Conservation (phyloP, 2,113 vertebrate genomes). For the Alethe castanea region DNA sequence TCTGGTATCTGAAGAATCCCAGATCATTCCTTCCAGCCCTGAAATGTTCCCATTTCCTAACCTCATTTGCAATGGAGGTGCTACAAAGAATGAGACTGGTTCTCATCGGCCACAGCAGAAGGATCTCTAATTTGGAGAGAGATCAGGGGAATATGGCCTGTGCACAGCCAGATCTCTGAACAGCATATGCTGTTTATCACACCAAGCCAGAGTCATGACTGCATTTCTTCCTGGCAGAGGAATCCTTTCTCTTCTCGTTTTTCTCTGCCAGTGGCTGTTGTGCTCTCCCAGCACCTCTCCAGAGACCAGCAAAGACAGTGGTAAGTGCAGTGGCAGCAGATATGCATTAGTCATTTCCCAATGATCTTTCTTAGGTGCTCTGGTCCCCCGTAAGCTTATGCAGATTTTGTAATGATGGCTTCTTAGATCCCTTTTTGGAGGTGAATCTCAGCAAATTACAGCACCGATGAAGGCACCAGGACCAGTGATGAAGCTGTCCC, state of each 20-base stretch:
- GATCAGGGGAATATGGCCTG: neutral
- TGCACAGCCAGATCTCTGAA: neutral
- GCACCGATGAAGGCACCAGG: accelerated
- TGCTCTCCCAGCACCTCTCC: neutral
- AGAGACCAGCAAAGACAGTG: neutral
- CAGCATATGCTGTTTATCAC: neutral
- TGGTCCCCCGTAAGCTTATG: neutral
- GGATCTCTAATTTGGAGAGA: neutral
- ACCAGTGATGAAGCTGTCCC: neutral
- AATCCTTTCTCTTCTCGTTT: neutral
- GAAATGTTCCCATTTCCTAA: neutral
- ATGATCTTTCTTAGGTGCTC: neutral
- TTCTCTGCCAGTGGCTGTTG: neutral
- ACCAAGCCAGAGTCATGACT: neutral
- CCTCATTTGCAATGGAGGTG: neutral
- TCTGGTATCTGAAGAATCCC: neutral
- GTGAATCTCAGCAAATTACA: neutral
- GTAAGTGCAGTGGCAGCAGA: neutral
- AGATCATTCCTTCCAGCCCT: neutral
- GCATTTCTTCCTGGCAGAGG: neutral
- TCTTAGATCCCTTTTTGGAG: neutral
- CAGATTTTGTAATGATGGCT: neutral
- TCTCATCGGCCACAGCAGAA: neutral
- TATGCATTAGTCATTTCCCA: neutral
- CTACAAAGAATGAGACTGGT: neutral